These are phyloP conservation scores for Eonycteris spelaea DNA, from an alignment of 2,113 vertebrate genomes.

Conservation along the genomic window DNA sequence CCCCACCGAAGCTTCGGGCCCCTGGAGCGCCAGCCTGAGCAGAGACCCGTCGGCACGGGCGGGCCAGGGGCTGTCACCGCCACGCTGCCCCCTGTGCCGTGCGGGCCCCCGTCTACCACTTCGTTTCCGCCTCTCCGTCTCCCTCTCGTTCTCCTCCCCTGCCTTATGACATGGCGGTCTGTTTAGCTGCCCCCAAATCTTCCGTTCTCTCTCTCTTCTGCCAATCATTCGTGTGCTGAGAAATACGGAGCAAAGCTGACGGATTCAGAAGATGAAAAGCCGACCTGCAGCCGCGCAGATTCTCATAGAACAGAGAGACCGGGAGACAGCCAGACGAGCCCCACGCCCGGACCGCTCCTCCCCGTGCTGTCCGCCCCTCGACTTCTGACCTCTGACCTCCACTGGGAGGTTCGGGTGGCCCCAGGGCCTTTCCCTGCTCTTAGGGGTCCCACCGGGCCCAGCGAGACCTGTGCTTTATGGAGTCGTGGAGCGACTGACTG, in stretches of 20 bases:
- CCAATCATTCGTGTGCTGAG: neutral
- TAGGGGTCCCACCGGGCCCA: no score
- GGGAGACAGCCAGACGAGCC: neutral
- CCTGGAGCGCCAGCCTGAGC: neutral
- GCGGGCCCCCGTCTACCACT: no score
- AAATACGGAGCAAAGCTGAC: neutral
- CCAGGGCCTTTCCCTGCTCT: fast-evolving
- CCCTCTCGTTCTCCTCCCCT: neutral
- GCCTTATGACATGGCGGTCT: neutral
- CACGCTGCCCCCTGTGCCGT: fast-evolving
- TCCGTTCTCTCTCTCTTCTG: neutral
- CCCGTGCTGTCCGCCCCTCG: no score
- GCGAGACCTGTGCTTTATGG: neutral
- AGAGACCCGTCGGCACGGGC: neutral
- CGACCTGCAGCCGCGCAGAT: neutral
- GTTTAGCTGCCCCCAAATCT: neutral
- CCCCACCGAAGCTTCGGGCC: neutral
- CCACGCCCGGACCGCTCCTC: neutral
- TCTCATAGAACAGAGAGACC: neutral
- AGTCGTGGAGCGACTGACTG: neutral
- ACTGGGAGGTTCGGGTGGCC: neutral
- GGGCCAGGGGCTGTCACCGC: neutral
- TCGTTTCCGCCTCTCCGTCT: neutral
- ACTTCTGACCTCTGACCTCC: neutral
- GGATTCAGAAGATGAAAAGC: neutral